These are phyloP conservation scores for Saguinus midas DNA, from an alignment of 2,113 vertebrate genomes.

Conservation along the genomic window DNA sequence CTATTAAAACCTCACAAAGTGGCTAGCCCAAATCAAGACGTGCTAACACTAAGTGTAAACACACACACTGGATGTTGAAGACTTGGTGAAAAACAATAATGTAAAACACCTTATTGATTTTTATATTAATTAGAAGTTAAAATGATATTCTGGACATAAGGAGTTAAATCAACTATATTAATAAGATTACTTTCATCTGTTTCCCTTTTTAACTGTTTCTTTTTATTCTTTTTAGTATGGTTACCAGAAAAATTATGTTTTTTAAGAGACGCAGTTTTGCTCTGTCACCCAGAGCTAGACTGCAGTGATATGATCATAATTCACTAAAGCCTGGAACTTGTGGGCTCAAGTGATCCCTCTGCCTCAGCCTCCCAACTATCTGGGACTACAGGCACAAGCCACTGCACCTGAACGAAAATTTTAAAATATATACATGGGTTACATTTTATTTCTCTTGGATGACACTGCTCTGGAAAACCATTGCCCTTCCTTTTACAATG, in stretches of 20 bases:
- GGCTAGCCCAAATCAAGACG: neutral
- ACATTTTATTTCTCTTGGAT: neutral
- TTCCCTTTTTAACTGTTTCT: neutral
- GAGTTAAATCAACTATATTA: neutral
- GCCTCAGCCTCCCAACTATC: neutral
- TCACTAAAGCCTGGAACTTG: neutral
- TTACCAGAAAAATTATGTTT: neutral
- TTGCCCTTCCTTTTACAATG: neutral
- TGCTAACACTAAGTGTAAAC: neutral
- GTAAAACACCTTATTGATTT: neutral
- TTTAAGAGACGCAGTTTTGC: neutral
- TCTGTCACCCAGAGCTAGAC: neutral
- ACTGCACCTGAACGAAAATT: neutral
- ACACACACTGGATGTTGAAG: neutral
- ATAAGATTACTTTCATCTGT: slow-evolving; percentile 27
- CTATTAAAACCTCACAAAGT: neutral
- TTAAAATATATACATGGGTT: neutral
- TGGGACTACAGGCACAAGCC: neutral
- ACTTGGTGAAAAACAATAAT: neutral
- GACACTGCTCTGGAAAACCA: neutral
- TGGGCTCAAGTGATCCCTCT: neutral
- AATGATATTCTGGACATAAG: neutral
- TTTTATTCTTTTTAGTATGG: neutral
- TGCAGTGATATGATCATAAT: too few species aligned
- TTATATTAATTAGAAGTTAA: neutral